Conservation (phyloP, 2,113 vertebrate genomes). For the Cheirogaleus medius region DNA sequence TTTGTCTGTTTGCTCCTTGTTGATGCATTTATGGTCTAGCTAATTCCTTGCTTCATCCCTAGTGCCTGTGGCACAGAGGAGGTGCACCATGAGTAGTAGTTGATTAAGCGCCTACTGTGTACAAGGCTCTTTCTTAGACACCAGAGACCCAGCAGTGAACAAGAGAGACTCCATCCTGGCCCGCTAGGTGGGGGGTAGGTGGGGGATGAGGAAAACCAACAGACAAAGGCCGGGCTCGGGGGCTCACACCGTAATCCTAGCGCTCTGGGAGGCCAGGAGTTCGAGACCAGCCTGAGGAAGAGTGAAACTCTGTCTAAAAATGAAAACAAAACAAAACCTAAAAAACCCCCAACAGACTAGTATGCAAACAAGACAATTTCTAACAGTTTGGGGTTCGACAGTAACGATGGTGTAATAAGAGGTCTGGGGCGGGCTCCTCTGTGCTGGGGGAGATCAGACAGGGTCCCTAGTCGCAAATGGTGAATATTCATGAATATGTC, state of each 20-base stretch:
- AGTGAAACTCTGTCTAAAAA: too few species aligned
- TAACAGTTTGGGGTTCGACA: neutral
- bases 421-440: neutral
- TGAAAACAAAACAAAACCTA: too few species aligned
- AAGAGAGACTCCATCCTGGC: neutral
- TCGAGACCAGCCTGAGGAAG: too few species aligned
- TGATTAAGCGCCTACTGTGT: neutral
- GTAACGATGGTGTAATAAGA: neutral
- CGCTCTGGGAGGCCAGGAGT: too few species aligned
- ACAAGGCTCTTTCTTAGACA: neutral
- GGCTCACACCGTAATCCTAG: too few species aligned
- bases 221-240: neutral
- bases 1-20: neutral
- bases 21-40: neutral
- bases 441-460: neutral
- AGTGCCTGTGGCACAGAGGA: neutral
- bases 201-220: neutral
- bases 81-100: too few species aligned
- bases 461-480: neutral
- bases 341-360: neutral
- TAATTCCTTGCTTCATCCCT: neutral
- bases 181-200: too few species aligned
- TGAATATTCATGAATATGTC: neutral
- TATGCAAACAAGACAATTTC: neutral
- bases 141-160: neutral